A percentile compares a stretch with the other conserved stretches of the same genome.
Evolutionary conservation across 2,797 vertebrate genomes (phyloP).

Genomic region (Masticophis lateralis): DNA sequence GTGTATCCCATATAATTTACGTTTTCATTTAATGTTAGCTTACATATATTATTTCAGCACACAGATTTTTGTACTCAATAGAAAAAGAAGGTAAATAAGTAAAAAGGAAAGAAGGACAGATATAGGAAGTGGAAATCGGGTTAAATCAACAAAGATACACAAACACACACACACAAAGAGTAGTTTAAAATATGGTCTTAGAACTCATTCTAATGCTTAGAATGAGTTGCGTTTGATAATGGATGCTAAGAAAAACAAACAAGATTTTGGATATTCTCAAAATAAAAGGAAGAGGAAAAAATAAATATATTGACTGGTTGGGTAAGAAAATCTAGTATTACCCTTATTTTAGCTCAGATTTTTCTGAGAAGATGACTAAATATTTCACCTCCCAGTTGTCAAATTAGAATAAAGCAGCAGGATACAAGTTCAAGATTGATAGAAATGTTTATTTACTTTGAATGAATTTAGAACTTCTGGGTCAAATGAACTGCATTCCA

Average conservation of each 20-base stretch:
- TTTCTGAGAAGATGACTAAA: not conserved
- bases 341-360: not conserved
- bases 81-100: not conserved
- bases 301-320: not conserved
- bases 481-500: not conserved
- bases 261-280: not conserved
- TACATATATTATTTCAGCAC: not conserved
- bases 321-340: not conserved
- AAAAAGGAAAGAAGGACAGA: not conserved
- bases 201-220: not conserved
- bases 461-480: not conserved
- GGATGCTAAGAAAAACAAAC: not conserved
- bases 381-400: not conserved
- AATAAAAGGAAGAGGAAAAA: not conserved
- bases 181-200: not conserved
- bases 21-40: not conserved
- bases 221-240: not conserved
- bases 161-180: not conserved
- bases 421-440: not conserved
- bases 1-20: not conserved
- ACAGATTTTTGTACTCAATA: not conserved
- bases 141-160: not conserved
- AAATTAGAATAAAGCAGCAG: not conserved
- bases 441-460: not conserved
- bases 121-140: not conserved